Evolutionary conservation across 2,888 invertebrate genomes (phyloP).

Genomic region (Hydrotaea diabolus): DNA sequence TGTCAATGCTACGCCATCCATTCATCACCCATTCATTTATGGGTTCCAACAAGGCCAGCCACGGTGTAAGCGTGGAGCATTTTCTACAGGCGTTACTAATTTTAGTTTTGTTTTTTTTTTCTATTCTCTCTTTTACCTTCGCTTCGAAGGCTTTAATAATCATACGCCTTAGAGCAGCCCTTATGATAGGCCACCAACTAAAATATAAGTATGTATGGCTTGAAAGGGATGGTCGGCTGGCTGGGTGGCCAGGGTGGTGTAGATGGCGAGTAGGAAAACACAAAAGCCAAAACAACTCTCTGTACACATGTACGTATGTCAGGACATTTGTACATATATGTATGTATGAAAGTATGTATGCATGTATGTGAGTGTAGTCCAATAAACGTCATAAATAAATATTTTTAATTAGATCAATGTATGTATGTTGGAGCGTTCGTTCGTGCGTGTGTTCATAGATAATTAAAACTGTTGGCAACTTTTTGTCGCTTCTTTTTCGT

Average conservation of each 20-base stretch:
- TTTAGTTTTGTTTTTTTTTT: slow-evolving; percentile 12
- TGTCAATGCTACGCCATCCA: background rate
- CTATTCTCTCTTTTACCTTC: background rate
- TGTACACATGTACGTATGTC: too few relatives aligned
- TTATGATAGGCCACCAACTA: too few relatives aligned
- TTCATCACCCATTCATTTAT: too few relatives aligned
- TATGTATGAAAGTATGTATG: background rate
- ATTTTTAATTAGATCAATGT: slow-evolving; percentile 12
- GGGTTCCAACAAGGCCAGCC: background rate
- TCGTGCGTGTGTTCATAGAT: background rate
- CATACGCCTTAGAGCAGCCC: slow-evolving; percentile 48
- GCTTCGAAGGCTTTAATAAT: slow-evolving; percentile 45
- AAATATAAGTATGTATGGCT: too few relatives aligned
- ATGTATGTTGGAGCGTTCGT: background rate
- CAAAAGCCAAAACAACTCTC: background rate
- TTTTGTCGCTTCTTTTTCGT: background rate
- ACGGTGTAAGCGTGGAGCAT: background rate
- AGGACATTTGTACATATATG: too few relatives aligned
- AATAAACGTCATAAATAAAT: slow-evolving; percentile 16
- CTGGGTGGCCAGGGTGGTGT: too few relatives aligned
- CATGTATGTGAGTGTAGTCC: too few relatives aligned
- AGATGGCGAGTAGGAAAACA: background rate
- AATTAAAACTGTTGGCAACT: slow-evolving; percentile 13
- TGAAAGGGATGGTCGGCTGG: too few relatives aligned
- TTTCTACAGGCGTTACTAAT: background rate